Percentiles rank a stretch among this genome's conserved stretches.
Evolutionary conservation across 2,888 invertebrate species (phyloP).

Genomic region (Sinodicranocentrus sp.): DNA sequence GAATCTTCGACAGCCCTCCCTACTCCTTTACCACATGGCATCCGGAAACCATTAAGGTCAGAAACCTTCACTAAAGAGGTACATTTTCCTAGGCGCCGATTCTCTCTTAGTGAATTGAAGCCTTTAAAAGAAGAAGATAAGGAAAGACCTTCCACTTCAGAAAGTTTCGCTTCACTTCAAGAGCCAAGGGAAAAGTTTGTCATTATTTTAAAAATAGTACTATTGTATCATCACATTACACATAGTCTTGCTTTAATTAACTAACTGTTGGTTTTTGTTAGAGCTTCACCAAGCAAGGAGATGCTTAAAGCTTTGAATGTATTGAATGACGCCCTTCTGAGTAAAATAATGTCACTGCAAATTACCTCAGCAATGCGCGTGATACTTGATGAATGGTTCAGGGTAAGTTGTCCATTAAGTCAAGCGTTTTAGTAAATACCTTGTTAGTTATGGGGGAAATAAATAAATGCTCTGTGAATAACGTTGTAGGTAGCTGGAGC

Average conservation of each 20-base stretch:
- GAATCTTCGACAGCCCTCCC: constrained; percentile 29
- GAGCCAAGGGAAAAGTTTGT: constrained; percentile 69
- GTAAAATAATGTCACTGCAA: constrained; percentile 72
- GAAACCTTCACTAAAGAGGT: constrained; percentile 73
- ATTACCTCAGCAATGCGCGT: constrained; percentile 82
- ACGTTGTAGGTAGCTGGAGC: constrained; percentile 84
- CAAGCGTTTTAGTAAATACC: neutral
- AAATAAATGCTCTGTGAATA: neutral
- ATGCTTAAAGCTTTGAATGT: constrained; percentile 89
- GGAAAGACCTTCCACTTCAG: constrained; percentile 68
- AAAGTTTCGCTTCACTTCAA: constrained; percentile 62
- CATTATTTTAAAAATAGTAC: neutral
- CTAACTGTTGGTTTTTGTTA: constrained; percentile 76
- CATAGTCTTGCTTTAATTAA: neutral
- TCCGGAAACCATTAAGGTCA: constrained; percentile 65
- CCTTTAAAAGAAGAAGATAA: constrained; percentile 72
- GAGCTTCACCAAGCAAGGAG: constrained; percentile 83
- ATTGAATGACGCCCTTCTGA: constrained; percentile 85
- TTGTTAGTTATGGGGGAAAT: neutral
- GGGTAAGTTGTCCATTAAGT: too few relatives aligned
- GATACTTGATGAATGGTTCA: constrained; percentile 93
- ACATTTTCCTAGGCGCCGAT: constrained; percentile 52
- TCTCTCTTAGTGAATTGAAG: constrained; percentile 47
- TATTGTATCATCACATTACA: neutral
- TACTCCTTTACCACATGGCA: constrained; percentile 17